Percentiles rank a stretch among this genome's conserved stretches.
Conservation (phyloP, 2,888 invertebrate genomes). For the Heteromurus nitidus region DNA sequence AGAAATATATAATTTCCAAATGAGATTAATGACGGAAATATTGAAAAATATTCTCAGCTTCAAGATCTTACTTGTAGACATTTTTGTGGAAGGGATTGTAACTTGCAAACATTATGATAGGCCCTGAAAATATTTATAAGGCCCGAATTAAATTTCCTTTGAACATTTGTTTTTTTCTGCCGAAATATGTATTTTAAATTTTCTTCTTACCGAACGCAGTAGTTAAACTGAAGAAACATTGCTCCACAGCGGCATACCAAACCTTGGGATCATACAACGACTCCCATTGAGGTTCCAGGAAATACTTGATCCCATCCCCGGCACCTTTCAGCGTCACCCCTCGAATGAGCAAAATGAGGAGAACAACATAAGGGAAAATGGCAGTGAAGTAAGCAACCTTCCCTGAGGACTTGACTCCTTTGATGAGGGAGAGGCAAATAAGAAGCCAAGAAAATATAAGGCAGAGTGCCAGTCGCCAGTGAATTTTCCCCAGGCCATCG, state of each 20-base stretch:
- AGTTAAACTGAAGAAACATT: conserved; percentile 88
- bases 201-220: too few relatives aligned
- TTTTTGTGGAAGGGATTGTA: conserved; percentile 84
- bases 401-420: conserved; percentile 59
- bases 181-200: too few relatives aligned
- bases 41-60: too few relatives aligned
- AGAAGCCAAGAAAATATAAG: conserved; percentile 53
- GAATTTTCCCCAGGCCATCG: conserved; percentile 72
- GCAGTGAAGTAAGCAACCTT: conserved; percentile 92
- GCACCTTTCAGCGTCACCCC: conserved; percentile 81
- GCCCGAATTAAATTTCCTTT: conserved; percentile 83
- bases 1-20: neutral
- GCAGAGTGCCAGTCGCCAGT: conserved; percentile 50
- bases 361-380: conserved; percentile 87
- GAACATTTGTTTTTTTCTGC: too few relatives aligned
- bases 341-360: conserved; percentile 83
- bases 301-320: conserved; percentile 84
- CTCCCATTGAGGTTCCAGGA: conserved; percentile 81
- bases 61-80: conserved; percentile 80
- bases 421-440: conserved; percentile 36
- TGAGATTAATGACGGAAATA: neutral
- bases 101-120: conserved; percentile 83
- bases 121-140: too few relatives aligned
- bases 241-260: conserved; percentile 78
- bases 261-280: conserved; percentile 77